Conservation (phyloP, 2,113 vertebrate genomes). For the Xiphorhynchus elegans region DNA sequence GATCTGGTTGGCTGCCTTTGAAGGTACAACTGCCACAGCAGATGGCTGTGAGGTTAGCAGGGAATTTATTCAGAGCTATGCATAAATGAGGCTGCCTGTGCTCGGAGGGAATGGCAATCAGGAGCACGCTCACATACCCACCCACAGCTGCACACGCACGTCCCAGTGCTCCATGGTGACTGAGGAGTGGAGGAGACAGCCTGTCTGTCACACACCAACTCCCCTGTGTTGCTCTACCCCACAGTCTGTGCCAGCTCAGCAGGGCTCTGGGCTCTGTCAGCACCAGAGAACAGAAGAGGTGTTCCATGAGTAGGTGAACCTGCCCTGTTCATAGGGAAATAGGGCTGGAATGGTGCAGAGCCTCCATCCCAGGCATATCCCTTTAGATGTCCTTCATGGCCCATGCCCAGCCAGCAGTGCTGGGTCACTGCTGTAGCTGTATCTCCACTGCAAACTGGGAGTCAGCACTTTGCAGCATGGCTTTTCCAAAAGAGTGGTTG, state of each 20-base stretch:
- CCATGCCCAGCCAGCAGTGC: rapidly evolving
- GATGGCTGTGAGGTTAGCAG: not conserved
- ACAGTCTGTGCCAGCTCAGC: not conserved
- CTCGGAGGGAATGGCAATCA: not conserved
- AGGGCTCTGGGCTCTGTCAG: not conserved
- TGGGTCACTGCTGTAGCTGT: not conserved
- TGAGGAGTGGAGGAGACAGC: not conserved
- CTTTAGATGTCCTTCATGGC: not conserved
- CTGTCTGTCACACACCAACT: conserved; percentile 33
- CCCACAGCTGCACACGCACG: not conserved
- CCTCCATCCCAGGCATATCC: not conserved
- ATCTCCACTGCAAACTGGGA: not conserved
- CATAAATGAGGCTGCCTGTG: not conserved
- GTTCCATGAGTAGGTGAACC: not conserved
- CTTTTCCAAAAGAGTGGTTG: not conserved
- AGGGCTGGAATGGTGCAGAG: not conserved
- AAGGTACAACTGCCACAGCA: not conserved
- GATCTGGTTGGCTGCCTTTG: not conserved
- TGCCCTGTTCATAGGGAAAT: not conserved
- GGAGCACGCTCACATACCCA: not conserved
- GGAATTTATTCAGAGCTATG: conserved; percentile 2
- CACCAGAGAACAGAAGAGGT: not conserved
- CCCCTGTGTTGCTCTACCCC: not conserved
- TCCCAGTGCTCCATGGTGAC: not conserved
- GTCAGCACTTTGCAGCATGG: not conserved